These are phyloP conservation scores for Neostethus bicornis DNA, from an alignment of 2,797 vertebrate species.

Conservation along the genomic window DNA sequence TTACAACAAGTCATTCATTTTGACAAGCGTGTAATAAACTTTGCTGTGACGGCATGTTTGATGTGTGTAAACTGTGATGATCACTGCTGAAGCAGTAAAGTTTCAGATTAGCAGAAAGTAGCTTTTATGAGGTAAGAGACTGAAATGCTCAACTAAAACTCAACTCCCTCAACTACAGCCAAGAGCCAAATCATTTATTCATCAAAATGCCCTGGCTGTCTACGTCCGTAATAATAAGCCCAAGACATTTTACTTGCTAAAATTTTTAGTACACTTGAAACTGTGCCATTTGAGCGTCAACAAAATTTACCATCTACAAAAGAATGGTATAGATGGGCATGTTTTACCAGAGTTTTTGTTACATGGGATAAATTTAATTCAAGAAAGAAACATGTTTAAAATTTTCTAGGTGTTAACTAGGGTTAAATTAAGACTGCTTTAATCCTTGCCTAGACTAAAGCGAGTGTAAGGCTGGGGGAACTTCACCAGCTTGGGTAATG, in stretches of 20 bases:
- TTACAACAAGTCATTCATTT: too few relatives aligned
- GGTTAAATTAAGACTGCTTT: constrained; percentile 13
- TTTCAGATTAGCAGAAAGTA: too few relatives aligned
- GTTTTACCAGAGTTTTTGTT: neutral
- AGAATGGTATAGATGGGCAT: too few relatives aligned
- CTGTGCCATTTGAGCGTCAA: too few relatives aligned
- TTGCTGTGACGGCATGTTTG: too few relatives aligned
- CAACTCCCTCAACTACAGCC: too few relatives aligned
- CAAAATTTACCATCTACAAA: too few relatives aligned
- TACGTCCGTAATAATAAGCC: neutral
- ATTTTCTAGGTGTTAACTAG: neutral
- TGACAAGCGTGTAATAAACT: too few relatives aligned
- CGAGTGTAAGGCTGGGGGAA: constrained; percentile 6
- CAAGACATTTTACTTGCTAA: neutral
- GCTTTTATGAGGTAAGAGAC: too few relatives aligned
- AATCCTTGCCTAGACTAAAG: constrained; percentile 6
- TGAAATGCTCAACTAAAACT: too few relatives aligned
- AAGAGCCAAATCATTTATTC: neutral
- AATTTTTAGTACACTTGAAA: neutral
- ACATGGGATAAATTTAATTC: neutral
- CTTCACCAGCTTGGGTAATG: constrained; percentile 5
- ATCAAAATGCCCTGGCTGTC: neutral
- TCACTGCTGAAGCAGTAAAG: too few relatives aligned
- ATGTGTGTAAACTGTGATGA: too few relatives aligned
- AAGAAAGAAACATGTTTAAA: neutral